Evolutionary conservation across 2,797 vertebrate species (phyloP).

Genomic region (Enteromius radiatus): DNA sequence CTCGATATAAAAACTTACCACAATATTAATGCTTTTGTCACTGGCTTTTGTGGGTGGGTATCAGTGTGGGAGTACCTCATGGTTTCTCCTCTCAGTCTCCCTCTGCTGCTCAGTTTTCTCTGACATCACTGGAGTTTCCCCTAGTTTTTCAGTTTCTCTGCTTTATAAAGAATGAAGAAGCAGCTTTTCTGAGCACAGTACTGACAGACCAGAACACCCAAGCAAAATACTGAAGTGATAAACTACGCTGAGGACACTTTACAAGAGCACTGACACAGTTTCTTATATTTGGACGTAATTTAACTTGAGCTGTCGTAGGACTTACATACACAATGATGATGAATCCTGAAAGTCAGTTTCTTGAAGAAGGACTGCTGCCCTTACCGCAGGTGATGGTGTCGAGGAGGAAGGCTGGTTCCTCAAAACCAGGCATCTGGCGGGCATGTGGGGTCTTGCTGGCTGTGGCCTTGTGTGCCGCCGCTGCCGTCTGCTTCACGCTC

Average conservation of each 20-base stretch:
- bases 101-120: slow-evolving; percentile 45
- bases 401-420: background rate
- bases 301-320: background rate
- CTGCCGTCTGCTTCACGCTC: slow-evolving; percentile 55
- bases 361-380: slow-evolving; percentile 29
- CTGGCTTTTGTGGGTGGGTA: background rate
- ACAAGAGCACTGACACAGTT: background rate
- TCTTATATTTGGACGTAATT: slow-evolving; percentile 6
- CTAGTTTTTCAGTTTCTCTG: background rate
- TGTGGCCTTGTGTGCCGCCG: slow-evolving; percentile 63
- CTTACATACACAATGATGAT: slow-evolving; percentile 53
- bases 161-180: slow-evolving; percentile 57
- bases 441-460: slow-evolving; percentile 51
- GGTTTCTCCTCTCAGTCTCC: slow-evolving; percentile 56
- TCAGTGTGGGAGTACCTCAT: slow-evolving; percentile 6
- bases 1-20: too few species aligned
- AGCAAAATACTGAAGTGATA: background rate
- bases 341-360: slow-evolving; percentile 59
- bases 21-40: too few species aligned
- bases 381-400: background rate
- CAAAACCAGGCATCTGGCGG: slow-evolving; percentile 43
- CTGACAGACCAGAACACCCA: background rate
- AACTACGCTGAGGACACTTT: background rate
- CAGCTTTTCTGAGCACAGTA: background rate
- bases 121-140: slow-evolving; percentile 82